phyloP scores from a whole-genome alignment of 2,797 vertebrate genomes.

The Phrynocephalus vlangalii region DNA sequence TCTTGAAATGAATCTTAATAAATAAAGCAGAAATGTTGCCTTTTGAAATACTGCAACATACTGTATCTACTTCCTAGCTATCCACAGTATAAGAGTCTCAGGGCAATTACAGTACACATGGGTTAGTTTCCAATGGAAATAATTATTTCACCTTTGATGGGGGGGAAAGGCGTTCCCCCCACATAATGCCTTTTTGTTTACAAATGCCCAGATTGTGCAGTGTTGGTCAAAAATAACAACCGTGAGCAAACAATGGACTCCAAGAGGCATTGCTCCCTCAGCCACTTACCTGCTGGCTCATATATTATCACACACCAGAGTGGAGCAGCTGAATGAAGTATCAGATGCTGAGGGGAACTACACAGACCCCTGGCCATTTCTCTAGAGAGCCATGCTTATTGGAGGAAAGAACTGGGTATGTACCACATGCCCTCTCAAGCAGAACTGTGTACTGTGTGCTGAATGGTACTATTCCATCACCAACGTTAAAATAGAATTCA shows the following conservation, averaged over 20 bases:
- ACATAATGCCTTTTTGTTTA: neutral
- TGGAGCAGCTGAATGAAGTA: neutral
- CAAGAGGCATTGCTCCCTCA: neutral
- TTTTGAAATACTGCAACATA: neutral
- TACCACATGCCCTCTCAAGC: neutral
- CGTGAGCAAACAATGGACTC: neutral
- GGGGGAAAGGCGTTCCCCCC: neutral
- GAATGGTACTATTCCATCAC: neutral
- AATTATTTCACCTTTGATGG: neutral
- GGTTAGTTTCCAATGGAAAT: neutral
- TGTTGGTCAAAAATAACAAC: neutral
- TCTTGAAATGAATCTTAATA: conserved; percentile 28
- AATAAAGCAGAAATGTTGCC: neutral
- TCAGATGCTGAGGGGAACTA: no score
- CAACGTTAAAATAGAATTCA: neutral
- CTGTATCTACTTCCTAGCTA: neutral
- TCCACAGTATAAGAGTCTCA: neutral
- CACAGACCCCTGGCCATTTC: neutral
- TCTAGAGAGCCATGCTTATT: neutral
- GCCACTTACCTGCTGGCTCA: neutral
- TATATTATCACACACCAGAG: neutral
- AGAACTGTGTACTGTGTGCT: neutral
- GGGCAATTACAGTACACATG: neutral
- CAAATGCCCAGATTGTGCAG: neutral
- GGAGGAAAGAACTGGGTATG: neutral